A percentile compares a stretch with the other conserved stretches of the same genome.
phyloP scores from a whole-genome alignment of 1,140 invertebrate species.

The Gonioctena quinquepunctata region DNA sequence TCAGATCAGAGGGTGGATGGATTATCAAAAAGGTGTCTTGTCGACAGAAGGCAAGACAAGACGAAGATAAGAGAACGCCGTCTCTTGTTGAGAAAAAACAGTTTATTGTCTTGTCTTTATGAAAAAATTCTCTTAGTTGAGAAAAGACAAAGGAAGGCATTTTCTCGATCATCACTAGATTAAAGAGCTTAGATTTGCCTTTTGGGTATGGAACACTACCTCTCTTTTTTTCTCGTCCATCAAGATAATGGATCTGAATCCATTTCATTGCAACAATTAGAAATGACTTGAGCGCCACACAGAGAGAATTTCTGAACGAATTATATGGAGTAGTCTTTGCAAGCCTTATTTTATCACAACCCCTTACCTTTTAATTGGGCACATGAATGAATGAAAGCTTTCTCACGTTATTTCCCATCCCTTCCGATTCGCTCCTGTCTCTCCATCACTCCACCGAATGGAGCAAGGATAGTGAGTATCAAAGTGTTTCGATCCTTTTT shows the following conservation, averaged over 20 bases:
- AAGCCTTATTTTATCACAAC: constrained; percentile 30
- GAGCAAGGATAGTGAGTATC: neutral
- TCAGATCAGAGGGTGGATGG: too few relatives aligned
- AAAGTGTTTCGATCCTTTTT: neutral
- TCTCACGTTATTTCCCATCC: constrained; percentile 27
- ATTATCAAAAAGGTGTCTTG: too few relatives aligned
- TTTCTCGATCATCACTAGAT: too few relatives aligned
- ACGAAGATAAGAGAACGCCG: too few relatives aligned
- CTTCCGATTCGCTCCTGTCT: neutral
- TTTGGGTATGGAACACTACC: too few relatives aligned
- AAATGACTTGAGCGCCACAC: constrained; percentile 23
- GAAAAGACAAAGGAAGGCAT: too few relatives aligned
- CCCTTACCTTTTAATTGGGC: constrained; percentile 36
- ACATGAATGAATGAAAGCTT: constrained; percentile 35
- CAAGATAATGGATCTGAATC: neutral
- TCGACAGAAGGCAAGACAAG: too few relatives aligned
- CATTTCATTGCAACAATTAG: constrained; percentile 27
- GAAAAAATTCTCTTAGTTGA: too few relatives aligned
- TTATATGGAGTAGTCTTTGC: constrained; percentile 29
- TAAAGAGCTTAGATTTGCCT: too few relatives aligned
- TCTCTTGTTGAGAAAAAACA: too few relatives aligned
- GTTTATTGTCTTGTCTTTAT: too few relatives aligned
- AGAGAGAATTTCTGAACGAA: constrained; percentile 28
- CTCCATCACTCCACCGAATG: neutral
- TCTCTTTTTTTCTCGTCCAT: too few relatives aligned